A percentile compares a stretch with the other conserved stretches of the same genome.
These are phyloP conservation scores for Pogonophryne albipinna DNA, from an alignment of 2,797 vertebrate genomes.

Conservation along the genomic window DNA sequence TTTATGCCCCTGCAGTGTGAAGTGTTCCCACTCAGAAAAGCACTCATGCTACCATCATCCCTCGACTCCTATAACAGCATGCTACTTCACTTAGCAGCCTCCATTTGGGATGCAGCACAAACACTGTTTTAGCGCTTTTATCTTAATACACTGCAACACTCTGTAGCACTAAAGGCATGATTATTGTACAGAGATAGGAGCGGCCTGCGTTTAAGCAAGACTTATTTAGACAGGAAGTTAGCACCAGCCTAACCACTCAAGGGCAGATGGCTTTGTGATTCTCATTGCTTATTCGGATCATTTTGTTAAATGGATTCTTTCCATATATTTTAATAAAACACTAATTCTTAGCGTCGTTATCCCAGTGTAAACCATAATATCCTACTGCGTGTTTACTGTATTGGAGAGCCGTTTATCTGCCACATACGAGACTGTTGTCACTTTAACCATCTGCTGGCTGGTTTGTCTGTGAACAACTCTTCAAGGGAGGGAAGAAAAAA, in stretches of 20 bases:
- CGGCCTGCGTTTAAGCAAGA: conserved; percentile 62
- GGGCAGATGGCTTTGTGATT: conserved; percentile 60
- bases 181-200: conserved; percentile 65
- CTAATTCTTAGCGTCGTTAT: conserved; percentile 69
- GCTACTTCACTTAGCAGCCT: conserved; percentile 81
- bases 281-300: conserved; percentile 55
- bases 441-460: conserved; percentile 69
- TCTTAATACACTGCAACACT: conserved; percentile 79
- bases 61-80: conserved; percentile 75
- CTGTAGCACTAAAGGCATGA: conserved; percentile 68
- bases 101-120: conserved; percentile 80
- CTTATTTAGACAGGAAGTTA: conserved; percentile 67
- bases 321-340: conserved; percentile 69
- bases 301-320: conserved; percentile 67
- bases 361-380: conserved; percentile 58
- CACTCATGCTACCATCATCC: conserved; percentile 77
- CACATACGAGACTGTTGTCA: conserved; percentile 58
- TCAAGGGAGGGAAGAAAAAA: conserved; percentile 7
- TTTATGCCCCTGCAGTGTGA: conserved; percentile 73
- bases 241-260: conserved; percentile 46
- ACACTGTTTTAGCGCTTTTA: conserved; percentile 81
- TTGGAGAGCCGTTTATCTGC: conserved; percentile 54
- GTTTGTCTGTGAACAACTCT: conserved; percentile 51
- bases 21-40: conserved; percentile 77
- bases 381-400: conserved; percentile 69